These are phyloP conservation scores for Cryptomyrus ogoouensis DNA, from an alignment of 2,113 vertebrate genomes.

Conservation along the genomic window DNA sequence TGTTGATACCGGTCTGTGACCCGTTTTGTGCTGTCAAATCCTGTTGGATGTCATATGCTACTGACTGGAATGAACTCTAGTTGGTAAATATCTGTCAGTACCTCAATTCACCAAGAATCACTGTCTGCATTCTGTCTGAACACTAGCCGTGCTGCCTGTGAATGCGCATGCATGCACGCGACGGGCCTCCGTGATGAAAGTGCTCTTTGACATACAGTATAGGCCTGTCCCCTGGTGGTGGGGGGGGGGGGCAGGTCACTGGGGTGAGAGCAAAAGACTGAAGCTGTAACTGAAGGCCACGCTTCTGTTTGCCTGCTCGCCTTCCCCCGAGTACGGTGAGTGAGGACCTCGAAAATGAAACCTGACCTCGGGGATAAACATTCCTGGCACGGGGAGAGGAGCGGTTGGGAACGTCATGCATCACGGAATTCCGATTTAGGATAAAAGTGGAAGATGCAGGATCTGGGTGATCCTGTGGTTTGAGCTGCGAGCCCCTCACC, in stretches of 20 bases:
- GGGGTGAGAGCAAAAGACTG: neutral
- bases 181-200: neutral
- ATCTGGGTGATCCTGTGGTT: slow-evolving; percentile 24
- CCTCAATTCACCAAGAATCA: neutral
- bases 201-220: neutral
- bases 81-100: neutral
- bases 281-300: neutral
- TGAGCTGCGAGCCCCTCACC: neutral
- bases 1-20: neutral
- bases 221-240: neutral
- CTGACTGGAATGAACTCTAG: neutral
- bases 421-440: slow-evolving; percentile 51
- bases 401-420: slow-evolving; percentile 45
- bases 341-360: slow-evolving; percentile 11
- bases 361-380: slow-evolving; percentile 10
- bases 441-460: slow-evolving; percentile 54
- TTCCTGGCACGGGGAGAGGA: slow-evolving; percentile 34
- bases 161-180: neutral
- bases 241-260: neutral
- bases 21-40: neutral
- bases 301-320: neutral
- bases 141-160: neutral
- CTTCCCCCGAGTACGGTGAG: neutral
- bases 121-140: neutral
- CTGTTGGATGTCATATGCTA: neutral